A percentile compares a stretch with the other conserved stretches of the same genome.
These are phyloP conservation scores for Oncorhynchus masou DNA, from an alignment of 2,113 vertebrate species.

Conservation along the genomic window DNA sequence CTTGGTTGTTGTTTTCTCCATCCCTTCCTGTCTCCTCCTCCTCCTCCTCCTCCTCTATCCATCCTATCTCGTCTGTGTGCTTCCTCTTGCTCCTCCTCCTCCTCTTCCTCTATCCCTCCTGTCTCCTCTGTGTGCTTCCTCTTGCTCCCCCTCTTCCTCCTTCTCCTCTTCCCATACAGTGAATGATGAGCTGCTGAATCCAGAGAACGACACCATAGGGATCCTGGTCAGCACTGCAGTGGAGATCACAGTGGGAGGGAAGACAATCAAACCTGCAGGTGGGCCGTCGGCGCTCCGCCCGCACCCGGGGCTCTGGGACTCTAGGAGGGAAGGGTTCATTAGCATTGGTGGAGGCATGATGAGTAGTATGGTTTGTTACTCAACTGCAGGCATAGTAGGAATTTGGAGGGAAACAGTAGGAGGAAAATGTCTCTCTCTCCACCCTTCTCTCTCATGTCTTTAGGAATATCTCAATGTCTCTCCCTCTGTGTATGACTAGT, in stretches of 20 bases:
- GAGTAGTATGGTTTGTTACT: no score
- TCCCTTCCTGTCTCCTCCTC: no score
- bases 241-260: slow-evolving; percentile 85
- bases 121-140: background rate
- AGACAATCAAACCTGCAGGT: slow-evolving; percentile 94
- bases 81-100: background rate
- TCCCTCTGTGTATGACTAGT: slow-evolving; percentile 67
- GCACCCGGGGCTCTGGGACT: background rate
- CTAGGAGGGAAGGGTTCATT: background rate
- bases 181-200: slow-evolving; percentile 73
- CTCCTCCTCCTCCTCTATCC: no score
- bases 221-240: slow-evolving; percentile 94
- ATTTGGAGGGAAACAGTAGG: background rate
- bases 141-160: background rate
- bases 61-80: no score
- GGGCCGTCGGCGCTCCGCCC: background rate
- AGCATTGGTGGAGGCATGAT: no score
- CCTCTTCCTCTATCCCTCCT: no score
- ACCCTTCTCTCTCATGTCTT: background rate
- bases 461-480: background rate
- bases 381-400: background rate
- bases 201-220: slow-evolving; percentile 89
- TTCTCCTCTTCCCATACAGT: slow-evolving; percentile 35
- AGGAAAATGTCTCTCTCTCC: no score
- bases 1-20: no score